Base-by-base conservation (phyloP, 2,797 vertebrate species). In the Orestias chungarensis region DNA sequence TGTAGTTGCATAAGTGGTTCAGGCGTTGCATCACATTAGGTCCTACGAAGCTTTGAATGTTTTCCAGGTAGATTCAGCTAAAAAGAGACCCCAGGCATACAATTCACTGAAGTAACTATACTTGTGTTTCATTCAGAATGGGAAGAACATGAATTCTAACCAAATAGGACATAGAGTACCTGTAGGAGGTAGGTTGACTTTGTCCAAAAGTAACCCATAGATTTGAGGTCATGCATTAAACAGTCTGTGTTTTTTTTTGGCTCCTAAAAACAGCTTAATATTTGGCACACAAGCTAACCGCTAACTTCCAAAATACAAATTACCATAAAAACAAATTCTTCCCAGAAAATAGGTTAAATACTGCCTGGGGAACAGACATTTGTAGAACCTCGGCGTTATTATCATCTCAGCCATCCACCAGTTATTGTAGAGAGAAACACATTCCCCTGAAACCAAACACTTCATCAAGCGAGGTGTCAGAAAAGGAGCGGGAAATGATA, bases 401-500 rank as follows among this genome's bases (percentile, higher is more conserved):
- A 83, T 75, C 76, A 68, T 80, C 66, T 65, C 68, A 71, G 65
- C 68, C 76, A 78, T 74, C 59, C 46, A 70, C 47, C 43, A 64
- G 33, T 69, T 65, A 66, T 67, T 76, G 64, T 64, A 50, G 47
- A 85, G 74, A 78, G 72, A 80, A 61, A 75, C 55, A 82, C 71
- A 69, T 80, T 65, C 68, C 64, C 75, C 59, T 20, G 25, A 25
- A 79, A 75, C 61, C 66, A 72, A 75, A 78, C 81, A 75, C 82
- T 83, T 74, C 81, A 84, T 88, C 81, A 84, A 71, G 76, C 29
- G 69, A 81, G 81, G 79, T 69, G 80, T 86, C 84, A 84, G 80
- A 76, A 59, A 66, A 78, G 65, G 75, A 88, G 81, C 70, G 81
- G 68, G 78, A 83, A 74, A 81, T 75, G 84, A 90, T 85, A 81